Conservation (phyloP, 2,797 vertebrate genomes). For the Serranus cabrilla region DNA sequence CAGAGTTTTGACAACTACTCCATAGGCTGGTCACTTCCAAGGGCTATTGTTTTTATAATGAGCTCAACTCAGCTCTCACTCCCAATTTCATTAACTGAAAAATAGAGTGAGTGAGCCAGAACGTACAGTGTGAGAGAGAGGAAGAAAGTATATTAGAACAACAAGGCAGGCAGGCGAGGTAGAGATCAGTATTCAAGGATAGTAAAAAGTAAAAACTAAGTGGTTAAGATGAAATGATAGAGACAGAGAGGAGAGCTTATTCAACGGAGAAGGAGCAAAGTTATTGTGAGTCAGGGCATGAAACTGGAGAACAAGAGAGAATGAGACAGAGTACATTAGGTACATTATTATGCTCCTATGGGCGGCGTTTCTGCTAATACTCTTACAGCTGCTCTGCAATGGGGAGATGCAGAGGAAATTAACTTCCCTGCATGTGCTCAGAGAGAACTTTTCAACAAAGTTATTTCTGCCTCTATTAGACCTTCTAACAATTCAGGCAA, state of each 20-base stretch:
- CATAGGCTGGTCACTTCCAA: slow-evolving; percentile 9
- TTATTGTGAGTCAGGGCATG: slow-evolving; percentile 10
- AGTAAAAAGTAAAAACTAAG: background rate
- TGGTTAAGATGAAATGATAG: slow-evolving; percentile 24
- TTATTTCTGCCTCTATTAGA: background rate
- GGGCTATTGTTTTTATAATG: slow-evolving; percentile 47
- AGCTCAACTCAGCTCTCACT: slow-evolving; percentile 12
- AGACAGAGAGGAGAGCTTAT: slow-evolving; percentile 22
- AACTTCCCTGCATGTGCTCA: slow-evolving; percentile 16
- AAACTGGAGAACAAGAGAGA: slow-evolving; percentile 29
- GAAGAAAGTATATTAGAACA: background rate
- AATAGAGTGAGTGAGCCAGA: background rate
- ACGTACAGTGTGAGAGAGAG: background rate
- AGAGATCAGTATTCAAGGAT: background rate
- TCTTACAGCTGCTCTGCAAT: slow-evolving; percentile 1
- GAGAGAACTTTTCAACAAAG: slow-evolving; percentile 5
- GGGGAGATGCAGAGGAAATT: slow-evolving; percentile 29
- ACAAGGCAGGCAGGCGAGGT: no score
- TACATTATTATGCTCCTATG: slow-evolving; percentile 28
- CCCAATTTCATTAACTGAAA: slow-evolving; percentile 16
- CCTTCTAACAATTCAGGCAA: background rate
- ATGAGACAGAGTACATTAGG: slow-evolving; percentile 20
- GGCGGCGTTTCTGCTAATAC: slow-evolving; percentile 10
- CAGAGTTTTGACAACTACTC: slow-evolving; percentile 32
- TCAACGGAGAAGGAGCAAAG: slow-evolving; percentile 20